phyloP scores from a whole-genome alignment of 2,888 invertebrate genomes.

The Eupithecia insigniata region DNA sequence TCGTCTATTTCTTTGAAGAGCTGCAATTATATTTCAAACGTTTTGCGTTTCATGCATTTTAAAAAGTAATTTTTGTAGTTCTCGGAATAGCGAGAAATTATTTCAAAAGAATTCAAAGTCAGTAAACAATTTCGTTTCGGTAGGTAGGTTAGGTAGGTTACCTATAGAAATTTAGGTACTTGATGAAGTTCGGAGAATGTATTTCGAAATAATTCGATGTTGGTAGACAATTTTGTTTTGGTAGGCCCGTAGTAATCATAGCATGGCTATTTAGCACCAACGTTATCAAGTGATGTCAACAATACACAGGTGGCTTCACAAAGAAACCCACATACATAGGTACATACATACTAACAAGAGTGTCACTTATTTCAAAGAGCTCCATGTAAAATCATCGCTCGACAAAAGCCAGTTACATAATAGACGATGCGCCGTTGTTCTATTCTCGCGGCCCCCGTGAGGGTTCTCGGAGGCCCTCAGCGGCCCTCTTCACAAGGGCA shows the following conservation, averaged over 20 bases:
- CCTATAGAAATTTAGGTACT: background rate
- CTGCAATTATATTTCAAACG: slow-evolving; percentile 10
- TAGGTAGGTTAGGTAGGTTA: background rate
- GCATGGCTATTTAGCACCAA: background rate
- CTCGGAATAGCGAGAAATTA: background rate
- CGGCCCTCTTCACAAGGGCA: slow-evolving; percentile 29
- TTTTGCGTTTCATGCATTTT: slow-evolving; percentile 7
- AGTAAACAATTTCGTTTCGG: background rate
- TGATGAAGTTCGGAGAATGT: background rate
- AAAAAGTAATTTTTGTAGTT: slow-evolving; percentile 5
- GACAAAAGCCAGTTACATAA: slow-evolving; percentile 28
- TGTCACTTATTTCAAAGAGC: slow-evolving; percentile 11
- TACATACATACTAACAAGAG: slow-evolving; percentile 11
- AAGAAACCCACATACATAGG: slow-evolving; percentile 12
- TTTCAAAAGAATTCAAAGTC: background rate
- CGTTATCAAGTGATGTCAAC: background rate
- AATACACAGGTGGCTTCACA: background rate
- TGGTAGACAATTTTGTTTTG: background rate
- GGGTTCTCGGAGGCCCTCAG: slow-evolving; percentile 31
- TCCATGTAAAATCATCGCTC: slow-evolving; percentile 16
- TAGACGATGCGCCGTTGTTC: slow-evolving; percentile 31
- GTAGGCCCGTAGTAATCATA: background rate
- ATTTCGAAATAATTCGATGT: background rate
- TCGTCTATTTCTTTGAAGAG: slow-evolving; percentile 17
- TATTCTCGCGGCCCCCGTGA: slow-evolving; percentile 28